phyloP scores from a whole-genome alignment of 1,140 invertebrate species.

The Argopecten irradians region DNA sequence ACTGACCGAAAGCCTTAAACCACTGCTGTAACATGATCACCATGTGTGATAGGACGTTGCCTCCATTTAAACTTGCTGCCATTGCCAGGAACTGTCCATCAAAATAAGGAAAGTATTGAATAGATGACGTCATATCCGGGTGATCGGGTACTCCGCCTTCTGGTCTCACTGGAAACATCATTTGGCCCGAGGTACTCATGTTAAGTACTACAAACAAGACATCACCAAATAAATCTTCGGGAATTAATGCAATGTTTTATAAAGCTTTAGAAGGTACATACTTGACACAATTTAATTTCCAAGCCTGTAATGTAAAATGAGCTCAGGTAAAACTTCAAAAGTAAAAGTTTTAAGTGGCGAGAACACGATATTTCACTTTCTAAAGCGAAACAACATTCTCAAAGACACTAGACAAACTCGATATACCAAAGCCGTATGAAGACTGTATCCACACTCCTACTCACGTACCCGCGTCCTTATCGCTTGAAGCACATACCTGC shows the following conservation, averaged over 20 bases:
- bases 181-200: slow-evolving; percentile 91
- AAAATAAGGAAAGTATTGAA: slow-evolving; percentile 90
- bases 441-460: too few relatives aligned
- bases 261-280: background rate
- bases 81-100: slow-evolving; percentile 86
- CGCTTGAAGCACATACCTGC: too few relatives aligned
- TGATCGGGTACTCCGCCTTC: slow-evolving; percentile 40
- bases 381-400: too few relatives aligned
- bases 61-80: slow-evolving; percentile 91
- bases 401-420: too few relatives aligned
- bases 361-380: too few relatives aligned
- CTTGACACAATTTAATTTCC: background rate
- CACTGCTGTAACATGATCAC: slow-evolving; percentile 89
- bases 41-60: slow-evolving; percentile 90
- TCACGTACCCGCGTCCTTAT: too few relatives aligned
- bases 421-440: too few relatives aligned
- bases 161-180: slow-evolving; percentile 83
- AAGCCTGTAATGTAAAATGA: background rate
- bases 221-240: too few relatives aligned
- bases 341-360: background rate
- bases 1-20: slow-evolving; percentile 84
- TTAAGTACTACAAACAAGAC: slow-evolving; percentile 88
- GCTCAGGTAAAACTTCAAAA: background rate
- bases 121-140: slow-evolving; percentile 57
- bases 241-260: too few relatives aligned